Conservation (phyloP, 2,797 vertebrate species). For the Fistularia commersonii region DNA sequence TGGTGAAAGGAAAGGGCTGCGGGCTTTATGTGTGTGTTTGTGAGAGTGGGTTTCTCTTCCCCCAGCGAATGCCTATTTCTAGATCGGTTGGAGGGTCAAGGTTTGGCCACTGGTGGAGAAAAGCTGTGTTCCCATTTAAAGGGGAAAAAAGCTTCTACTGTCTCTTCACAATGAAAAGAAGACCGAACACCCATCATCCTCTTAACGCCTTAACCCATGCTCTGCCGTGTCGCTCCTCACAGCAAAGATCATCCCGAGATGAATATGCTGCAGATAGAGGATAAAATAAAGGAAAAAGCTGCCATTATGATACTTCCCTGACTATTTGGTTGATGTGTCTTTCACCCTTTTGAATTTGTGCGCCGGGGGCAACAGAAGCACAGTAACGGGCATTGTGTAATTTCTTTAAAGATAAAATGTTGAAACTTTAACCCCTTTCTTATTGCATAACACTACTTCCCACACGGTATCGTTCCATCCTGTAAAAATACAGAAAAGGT, state of each 20-base stretch:
- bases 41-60: constrained; percentile 57
- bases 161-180: constrained; percentile 54
- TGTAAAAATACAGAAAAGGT: too few relatives aligned
- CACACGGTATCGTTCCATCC: too few relatives aligned
- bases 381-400: too few relatives aligned
- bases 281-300: constrained; percentile 7
- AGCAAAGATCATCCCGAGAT: constrained; percentile 8
- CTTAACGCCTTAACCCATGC: constrained; percentile 61
- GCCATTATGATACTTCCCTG: constrained; percentile 14
- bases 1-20: constrained; percentile 59
- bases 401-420: constrained; percentile 23
- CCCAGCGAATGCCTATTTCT: constrained; percentile 76
- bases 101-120: constrained; percentile 69
- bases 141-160: constrained; percentile 39
- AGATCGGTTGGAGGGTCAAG: constrained; percentile 76
- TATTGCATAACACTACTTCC: too few relatives aligned
- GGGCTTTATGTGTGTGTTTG: constrained; percentile 49
- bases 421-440: too few relatives aligned
- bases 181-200: constrained; percentile 56
- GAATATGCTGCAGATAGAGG: not conserved
- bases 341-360: too few relatives aligned
- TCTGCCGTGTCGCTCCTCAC: constrained; percentile 21
- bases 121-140: constrained; percentile 71
- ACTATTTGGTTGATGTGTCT: too few relatives aligned
- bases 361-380: too few relatives aligned